These are phyloP conservation scores for Helogale parvula DNA, from an alignment of 2,113 vertebrate species.

Conservation along the genomic window DNA sequence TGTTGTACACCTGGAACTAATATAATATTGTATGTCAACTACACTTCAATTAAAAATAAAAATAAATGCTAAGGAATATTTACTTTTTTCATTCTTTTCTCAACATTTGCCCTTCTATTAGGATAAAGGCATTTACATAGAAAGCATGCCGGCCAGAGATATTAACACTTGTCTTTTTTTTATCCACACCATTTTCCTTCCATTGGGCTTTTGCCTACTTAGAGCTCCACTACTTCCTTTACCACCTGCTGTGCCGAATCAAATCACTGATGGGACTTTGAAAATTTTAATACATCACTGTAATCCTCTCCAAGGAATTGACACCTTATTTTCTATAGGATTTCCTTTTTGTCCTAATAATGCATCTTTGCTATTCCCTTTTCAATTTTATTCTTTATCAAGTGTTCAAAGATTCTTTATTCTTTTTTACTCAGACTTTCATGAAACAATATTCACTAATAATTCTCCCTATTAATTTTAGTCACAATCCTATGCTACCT, in stretches of 20 bases:
- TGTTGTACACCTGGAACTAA: not conserved
- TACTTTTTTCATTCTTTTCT: not conserved
- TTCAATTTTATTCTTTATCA: not conserved
- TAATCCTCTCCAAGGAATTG: not conserved
- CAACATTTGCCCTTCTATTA: not conserved
- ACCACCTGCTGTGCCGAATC: rapidly evolving
- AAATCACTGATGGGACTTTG: not conserved
- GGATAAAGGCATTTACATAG: not conserved
- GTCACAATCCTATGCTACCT: not conserved
- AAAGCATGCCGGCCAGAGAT: not conserved
- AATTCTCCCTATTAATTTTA: not conserved
- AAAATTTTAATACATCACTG: not conserved
- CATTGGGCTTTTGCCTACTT: not conserved
- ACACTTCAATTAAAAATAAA: not conserved
- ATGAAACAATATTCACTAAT: not conserved
- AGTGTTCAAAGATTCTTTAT: not conserved
- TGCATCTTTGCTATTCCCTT: not conserved
- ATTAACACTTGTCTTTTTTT: not conserved
- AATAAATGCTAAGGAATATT: not conserved
- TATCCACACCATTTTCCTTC: not conserved
- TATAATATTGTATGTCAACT: not conserved
- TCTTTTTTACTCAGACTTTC: not conserved
- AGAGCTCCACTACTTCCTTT: not conserved
- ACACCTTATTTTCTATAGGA: not conserved
- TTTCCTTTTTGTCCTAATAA: not conserved